These are phyloP conservation scores for Tachina grossa DNA, from an alignment of 2,888 invertebrate species.

Conservation along the genomic window DNA sequence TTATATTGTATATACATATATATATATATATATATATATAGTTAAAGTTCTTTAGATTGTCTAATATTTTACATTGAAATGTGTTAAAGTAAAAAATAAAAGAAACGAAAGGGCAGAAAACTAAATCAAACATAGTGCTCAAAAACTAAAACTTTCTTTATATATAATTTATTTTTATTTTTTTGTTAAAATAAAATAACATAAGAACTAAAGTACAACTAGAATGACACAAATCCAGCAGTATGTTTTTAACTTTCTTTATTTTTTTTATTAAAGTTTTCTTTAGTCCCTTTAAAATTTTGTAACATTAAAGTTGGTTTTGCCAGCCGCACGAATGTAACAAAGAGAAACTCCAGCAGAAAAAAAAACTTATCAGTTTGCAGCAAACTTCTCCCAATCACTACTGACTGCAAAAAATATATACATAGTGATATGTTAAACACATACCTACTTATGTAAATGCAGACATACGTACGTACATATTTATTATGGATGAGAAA, in stretches of 20 bases:
- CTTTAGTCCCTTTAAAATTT: not conserved
- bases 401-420: conserved; percentile 34
- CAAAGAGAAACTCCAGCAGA: conserved; percentile 7
- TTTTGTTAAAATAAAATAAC: conserved; percentile 52
- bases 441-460: not conserved
- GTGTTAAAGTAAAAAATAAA: conserved; percentile 19
- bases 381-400: conserved; percentile 45
- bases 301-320: conserved; percentile 59
- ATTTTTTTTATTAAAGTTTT: conserved; percentile 43
- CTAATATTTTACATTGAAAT: conserved; percentile 66
- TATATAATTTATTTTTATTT: conserved; percentile 1
- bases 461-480: not conserved
- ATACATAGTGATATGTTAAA: conserved; percentile 2
- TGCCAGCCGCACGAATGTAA: conserved; percentile 34
- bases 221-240: conserved; percentile 69
- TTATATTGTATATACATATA: conserved; percentile 3
- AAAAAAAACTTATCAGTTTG: conserved; percentile 31
- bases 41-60: conserved; percentile 64
- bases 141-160: conserved; percentile 52
- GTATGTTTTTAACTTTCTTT: conserved; percentile 49
- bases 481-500: not conserved
- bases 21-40: no score
- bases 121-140: conserved; percentile 38
- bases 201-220: conserved; percentile 65
- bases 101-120: conserved; percentile 36